Evolutionary conservation across 2,113 vertebrate species (phyloP).

Genomic region (Ptilonorhynchus violaceus): DNA sequence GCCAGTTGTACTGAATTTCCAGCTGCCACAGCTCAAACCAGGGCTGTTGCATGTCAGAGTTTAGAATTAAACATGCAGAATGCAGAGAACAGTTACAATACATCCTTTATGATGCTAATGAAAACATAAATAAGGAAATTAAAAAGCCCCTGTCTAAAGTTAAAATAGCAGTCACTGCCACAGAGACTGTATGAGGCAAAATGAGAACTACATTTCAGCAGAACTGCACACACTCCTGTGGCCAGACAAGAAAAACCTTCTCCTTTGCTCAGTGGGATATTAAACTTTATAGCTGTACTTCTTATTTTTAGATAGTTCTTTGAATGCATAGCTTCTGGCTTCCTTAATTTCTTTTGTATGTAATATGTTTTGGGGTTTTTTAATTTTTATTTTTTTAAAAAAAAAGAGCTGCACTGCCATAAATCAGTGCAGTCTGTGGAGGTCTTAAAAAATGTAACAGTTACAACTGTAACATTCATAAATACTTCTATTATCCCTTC

Average conservation of each 20-base stretch:
- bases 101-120: neutral
- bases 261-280: conserved; percentile 7
- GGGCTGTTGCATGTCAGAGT: neutral
- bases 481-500: conserved; percentile 46
- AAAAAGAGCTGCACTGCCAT: neutral
- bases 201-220: conserved; percentile 23
- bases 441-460: conserved; percentile 1
- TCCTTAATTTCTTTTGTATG: conserved; percentile 37
- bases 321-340: conserved; percentile 15
- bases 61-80: neutral
- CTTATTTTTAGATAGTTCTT: conserved; percentile 49
- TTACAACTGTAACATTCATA: conserved; percentile 21
- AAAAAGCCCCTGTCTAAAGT: neutral
- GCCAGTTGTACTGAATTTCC: neutral
- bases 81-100: neutral
- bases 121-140: conserved; percentile 44
- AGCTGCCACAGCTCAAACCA: neutral
- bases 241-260: conserved; percentile 21
- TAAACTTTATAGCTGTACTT: conserved; percentile 25
- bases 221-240: neutral
- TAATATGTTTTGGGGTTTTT: neutral
- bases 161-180: conserved; percentile 10
- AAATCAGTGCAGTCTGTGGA: neutral
- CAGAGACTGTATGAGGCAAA: neutral
- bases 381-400: neutral